These are phyloP conservation scores for Luffia ferchaultella DNA, from an alignment of 2,888 invertebrate species.

Conservation along the genomic window DNA sequence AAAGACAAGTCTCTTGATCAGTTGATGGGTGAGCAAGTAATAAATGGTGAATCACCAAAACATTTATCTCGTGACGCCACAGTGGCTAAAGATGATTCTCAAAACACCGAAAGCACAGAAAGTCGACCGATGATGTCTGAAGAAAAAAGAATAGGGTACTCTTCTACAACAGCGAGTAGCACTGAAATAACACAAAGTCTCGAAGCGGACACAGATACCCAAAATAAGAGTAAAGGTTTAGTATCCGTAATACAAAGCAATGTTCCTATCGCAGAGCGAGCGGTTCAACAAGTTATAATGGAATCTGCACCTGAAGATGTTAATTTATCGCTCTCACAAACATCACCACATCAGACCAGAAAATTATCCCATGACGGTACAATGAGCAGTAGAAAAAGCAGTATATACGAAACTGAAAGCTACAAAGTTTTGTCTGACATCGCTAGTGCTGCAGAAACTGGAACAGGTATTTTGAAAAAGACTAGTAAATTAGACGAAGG, in stretches of 20 bases:
- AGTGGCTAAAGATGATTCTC: conserved; percentile 20
- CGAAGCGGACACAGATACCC: background rate
- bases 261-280: conserved; percentile 28
- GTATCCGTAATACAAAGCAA: conserved; percentile 33
- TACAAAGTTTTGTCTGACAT: conserved; percentile 60
- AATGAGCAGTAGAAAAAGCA: conserved; percentile 41
- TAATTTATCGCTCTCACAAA: conserved; percentile 29
- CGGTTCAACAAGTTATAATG: conserved; percentile 41
- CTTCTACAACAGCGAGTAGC: conserved; percentile 37
- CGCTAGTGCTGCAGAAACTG: conserved; percentile 33
- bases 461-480: conserved; percentile 44
- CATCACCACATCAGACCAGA: conserved; percentile 32
- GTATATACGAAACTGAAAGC: conserved; percentile 61
- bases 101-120: conserved; percentile 25
- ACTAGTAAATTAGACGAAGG: conserved; percentile 28
- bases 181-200: conserved; percentile 28
- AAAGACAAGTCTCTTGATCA: conserved; percentile 33
- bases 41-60: conserved; percentile 22
- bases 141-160: conserved; percentile 33
- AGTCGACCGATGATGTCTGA: conserved; percentile 25
- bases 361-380: conserved; percentile 45
- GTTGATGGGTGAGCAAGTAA: conserved; percentile 45
- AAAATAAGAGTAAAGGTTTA: conserved; percentile 30
- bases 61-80: conserved; percentile 23
- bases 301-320: conserved; percentile 34